Base-by-base conservation (phyloP, 2,113 vertebrate species). In the Cinclus mexicanus region DNA sequence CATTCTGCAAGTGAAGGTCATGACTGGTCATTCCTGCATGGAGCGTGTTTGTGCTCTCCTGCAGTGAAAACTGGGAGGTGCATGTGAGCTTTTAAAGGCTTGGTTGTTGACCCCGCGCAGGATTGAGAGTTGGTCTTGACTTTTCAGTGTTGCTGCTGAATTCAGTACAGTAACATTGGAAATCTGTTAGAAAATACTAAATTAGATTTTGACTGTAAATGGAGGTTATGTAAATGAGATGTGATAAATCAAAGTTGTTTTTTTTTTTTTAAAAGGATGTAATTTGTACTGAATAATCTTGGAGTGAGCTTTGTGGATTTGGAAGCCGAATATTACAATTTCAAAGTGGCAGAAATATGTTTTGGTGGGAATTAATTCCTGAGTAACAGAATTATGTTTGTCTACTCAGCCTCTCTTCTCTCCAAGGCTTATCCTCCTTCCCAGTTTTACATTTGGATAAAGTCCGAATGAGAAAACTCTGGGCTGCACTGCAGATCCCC, bases 311-410 rank as follows among this genome's bases (percentile, higher is more conserved):
- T 93, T 68, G 81, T 87, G 90, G 80, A 79, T 94, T 95, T 94
- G 76, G 95, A 97, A 94, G 91, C 74, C 6, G 52, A 91, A 68
- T 87, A 93, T 95, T 89, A 80, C 67, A 37, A 89, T 97, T 94
- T 96, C 87, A 84, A 20, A 87, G 87, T 95, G 94, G 90, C 89
- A 97, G 89, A 96, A 96, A 91, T 90, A 97, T 93, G 79, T 96
- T 94, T 97, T 93, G 63, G 91, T 96, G 97, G 87, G 90, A 95
- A 93, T 92, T 96, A 96, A 96, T 97, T 96, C 92, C 79, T 33
- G 47, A 87, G 72, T 90, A 85, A 77, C 89, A 96, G 94, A 95
- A 93, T 84, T 84, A 77, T 91, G 65, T 90, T 92, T 87, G 31
- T 95, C 87, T 95, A 24, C 80, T 96, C 60, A 87, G 53, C 52